These are phyloP conservation scores for Hephaestus fuliginosus DNA, from an alignment of 2,797 vertebrate genomes.

Conservation along the genomic window DNA sequence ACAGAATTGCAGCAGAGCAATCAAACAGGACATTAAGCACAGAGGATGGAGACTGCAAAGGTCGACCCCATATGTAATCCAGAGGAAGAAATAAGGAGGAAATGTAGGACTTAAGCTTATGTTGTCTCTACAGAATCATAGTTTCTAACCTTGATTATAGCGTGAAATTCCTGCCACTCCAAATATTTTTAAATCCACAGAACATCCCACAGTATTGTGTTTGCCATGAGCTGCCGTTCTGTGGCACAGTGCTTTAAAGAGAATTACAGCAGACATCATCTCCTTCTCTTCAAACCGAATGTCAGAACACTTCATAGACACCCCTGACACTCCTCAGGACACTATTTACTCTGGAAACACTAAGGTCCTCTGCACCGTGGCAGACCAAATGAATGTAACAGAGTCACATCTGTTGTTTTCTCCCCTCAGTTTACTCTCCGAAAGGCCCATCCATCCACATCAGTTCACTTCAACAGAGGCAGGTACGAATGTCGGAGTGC, in stretches of 20 bases:
- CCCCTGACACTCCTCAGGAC: slow-evolving; percentile 18
- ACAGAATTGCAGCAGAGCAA: slow-evolving; percentile 26
- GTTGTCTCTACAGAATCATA: not conserved
- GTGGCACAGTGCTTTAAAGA: slow-evolving; percentile 4
- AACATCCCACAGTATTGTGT: not conserved
- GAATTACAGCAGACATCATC: slow-evolving; percentile 10
- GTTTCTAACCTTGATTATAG: slow-evolving; percentile 1
- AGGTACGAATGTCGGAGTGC: not conserved
- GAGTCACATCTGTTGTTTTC: slow-evolving; percentile 31
- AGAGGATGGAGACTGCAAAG: slow-evolving; percentile 21
- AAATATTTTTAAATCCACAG: not conserved
- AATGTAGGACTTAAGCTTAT: slow-evolving; percentile 15
- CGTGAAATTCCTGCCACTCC: not conserved
- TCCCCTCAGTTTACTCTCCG: slow-evolving; percentile 27
- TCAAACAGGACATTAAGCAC: slow-evolving; percentile 36
- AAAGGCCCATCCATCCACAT: slow-evolving; percentile 29
- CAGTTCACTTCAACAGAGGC: slow-evolving; percentile 31
- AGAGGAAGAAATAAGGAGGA: slow-evolving; percentile 21
- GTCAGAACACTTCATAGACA: slow-evolving; percentile 8
- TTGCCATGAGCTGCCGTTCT: not conserved
- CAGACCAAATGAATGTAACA: slow-evolving; percentile 38
- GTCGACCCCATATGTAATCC: slow-evolving; percentile 32
- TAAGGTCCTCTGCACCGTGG: not conserved
- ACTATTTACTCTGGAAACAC: slow-evolving; percentile 4
- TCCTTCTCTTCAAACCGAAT: slow-evolving; percentile 17